Base-by-base conservation (phyloP, 2,797 vertebrate species). In the Danionella dracula region DNA sequence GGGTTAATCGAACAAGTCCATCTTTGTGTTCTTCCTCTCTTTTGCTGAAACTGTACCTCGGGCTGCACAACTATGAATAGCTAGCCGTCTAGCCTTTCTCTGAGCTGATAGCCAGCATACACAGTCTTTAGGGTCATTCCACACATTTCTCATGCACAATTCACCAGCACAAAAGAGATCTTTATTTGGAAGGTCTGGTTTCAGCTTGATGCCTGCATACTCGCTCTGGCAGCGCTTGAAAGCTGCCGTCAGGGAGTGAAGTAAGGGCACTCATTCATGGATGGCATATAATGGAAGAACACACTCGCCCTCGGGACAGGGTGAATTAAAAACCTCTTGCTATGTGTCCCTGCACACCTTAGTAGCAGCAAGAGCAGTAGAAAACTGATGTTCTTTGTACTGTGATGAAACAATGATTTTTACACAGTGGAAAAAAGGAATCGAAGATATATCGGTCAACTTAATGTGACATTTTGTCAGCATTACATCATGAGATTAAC, bases 31-130 rank as follows among this genome's bases (percentile, higher is more conserved):
- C 7, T n/a, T 27, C 23, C 23, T 3, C 3, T 27, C 23, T 27
- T 3, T 27, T 3, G 3, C 23, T 27, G 68, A 66, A 66, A 75
- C 37, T 66, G 45, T 57, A 57, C 41, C 66, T 41, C 56, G 48
- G 49, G 15, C 21, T 40, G 21, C 49, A 9, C 15, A 5, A 38
- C 20, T 62, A 49, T 62, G 45, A 50, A 62, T 49, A 50, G 21
- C 15, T 6, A 27, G 4, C 45, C 13, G 11, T 48, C 20, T 50
- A 13, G 10, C 35, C 29, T 38, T 17, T 4, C 29, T 10, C 17
- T 6, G 29, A 45, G 12, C 35, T 38, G 21, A 41, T 40, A 35
- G 8, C 19, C 19, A 60, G 31, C 17, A 60, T 60, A 46, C 5
- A 5, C 8, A 57, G 9, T 45, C 35, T 62, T 19, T 40, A 50